A percentile compares a stretch with the other conserved stretches of the same genome.
These are phyloP conservation scores for Microcebus jonahi DNA, from an alignment of 2,113 vertebrate species.

Conservation along the genomic window DNA sequence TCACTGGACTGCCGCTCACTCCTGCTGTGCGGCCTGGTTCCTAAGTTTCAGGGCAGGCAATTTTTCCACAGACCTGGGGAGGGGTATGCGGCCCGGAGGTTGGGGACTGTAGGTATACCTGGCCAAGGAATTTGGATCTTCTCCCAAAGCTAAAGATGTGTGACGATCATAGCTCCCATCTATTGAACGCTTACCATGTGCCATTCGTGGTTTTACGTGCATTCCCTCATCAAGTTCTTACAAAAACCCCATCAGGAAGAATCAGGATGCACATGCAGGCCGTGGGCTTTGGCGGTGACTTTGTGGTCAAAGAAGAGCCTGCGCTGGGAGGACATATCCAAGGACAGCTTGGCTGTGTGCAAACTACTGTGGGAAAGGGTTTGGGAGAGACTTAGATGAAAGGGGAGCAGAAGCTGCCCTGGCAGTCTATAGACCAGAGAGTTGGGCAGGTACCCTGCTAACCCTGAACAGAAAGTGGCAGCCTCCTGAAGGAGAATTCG, in stretches of 20 bases:
- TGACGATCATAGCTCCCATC: background rate
- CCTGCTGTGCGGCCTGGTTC: no score
- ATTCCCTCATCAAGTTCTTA: background rate
- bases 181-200: background rate
- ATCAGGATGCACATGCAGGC: background rate
- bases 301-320: background rate
- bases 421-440: background rate
- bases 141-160: background rate
- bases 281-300: background rate
- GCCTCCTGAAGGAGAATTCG: background rate
- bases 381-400: background rate
- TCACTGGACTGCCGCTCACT: no score
- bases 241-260: background rate
- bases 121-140: background rate
- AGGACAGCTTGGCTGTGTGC: no score
- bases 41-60: no score
- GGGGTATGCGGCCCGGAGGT: no score
- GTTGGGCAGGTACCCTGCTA: background rate
- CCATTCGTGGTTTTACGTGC: background rate
- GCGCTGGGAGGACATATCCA: background rate
- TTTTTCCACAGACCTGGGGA: no score
- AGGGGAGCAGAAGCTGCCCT: accelerated
- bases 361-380: no score
- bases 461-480: background rate
- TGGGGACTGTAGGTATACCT: background rate